Percentiles rank a stretch among this genome's conserved stretches.
Evolutionary conservation across 2,888 invertebrate genomes (phyloP).

Genomic region (Drosophila melanosoma): DNA sequence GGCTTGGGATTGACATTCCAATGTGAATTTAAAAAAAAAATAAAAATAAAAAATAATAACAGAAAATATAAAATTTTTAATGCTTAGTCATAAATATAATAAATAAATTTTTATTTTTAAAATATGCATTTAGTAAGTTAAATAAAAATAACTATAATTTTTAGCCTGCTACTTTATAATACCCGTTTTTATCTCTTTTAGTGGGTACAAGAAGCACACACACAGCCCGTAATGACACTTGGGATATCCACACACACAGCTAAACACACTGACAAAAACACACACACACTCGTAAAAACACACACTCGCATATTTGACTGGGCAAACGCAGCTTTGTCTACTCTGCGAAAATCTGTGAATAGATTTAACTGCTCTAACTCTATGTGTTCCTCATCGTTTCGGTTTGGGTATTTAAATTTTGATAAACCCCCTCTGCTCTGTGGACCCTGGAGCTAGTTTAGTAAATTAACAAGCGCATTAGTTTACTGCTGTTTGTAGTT

Average conservation of each 20-base stretch:
- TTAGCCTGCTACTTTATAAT: background rate
- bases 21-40: no score
- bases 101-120: background rate
- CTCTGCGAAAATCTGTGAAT: slow-evolving; percentile 23
- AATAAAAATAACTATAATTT: background rate
- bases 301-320: slow-evolving; percentile 38
- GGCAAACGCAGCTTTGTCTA: slow-evolving; percentile 10
- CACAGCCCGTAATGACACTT: slow-evolving; percentile 45
- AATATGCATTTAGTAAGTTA: background rate
- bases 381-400: background rate
- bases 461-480: slow-evolving; percentile 59
- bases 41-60: background rate
- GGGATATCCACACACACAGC: slow-evolving; percentile 28
- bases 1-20: background rate
- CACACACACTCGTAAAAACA: background rate
- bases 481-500: slow-evolving; percentile 53
- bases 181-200: background rate
- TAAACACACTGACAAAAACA: background rate
- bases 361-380: slow-evolving; percentile 40
- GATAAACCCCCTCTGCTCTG: slow-evolving; percentile 16
- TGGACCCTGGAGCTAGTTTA: slow-evolving; percentile 8
- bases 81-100: background rate
- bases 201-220: slow-evolving; percentile 11
- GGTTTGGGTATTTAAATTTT: slow-evolving; percentile 57
- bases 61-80: background rate